Conservation (phyloP, 2,113 vertebrate genomes). For the Psephotus haematonotus region DNA sequence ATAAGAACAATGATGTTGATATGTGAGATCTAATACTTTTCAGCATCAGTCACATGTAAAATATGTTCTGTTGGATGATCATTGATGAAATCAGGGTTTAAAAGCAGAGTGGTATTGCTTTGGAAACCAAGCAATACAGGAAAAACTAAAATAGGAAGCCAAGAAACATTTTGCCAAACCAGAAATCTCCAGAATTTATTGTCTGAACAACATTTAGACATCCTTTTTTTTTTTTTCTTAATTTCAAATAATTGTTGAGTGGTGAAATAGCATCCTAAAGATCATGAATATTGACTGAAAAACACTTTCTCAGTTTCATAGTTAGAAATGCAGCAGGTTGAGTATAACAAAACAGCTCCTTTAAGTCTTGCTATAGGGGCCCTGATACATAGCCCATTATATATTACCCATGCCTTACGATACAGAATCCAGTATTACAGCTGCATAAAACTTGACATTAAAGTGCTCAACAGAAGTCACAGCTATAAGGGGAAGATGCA, state of each 20-base stretch:
- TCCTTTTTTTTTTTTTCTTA: not conserved
- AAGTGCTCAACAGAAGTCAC: not conserved
- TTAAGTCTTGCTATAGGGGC: not conserved
- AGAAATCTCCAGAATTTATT: not conserved
- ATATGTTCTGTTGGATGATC: not conserved
- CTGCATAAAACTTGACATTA: not conserved
- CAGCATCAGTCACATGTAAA: not conserved
- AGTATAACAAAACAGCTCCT: not conserved
- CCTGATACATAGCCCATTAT: not conserved
- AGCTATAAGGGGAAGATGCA: not conserved
- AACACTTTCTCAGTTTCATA: not conserved
- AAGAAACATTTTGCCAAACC: not conserved
- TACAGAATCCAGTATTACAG: not conserved
- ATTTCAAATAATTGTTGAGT: not conserved
- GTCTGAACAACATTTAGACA: not conserved
- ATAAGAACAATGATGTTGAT: not conserved
- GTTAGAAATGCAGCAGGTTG: not conserved
- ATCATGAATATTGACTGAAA: not conserved
- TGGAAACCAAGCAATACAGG: not conserved
- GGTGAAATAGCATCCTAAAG: not conserved
- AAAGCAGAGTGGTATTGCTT: not conserved
- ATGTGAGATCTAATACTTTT: not conserved
- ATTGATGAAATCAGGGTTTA: not conserved
- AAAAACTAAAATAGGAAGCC: not conserved
- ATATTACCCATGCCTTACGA: not conserved